Conservation (phyloP, 2,888 invertebrate genomes). For the Pandemis cinnamomeana region DNA sequence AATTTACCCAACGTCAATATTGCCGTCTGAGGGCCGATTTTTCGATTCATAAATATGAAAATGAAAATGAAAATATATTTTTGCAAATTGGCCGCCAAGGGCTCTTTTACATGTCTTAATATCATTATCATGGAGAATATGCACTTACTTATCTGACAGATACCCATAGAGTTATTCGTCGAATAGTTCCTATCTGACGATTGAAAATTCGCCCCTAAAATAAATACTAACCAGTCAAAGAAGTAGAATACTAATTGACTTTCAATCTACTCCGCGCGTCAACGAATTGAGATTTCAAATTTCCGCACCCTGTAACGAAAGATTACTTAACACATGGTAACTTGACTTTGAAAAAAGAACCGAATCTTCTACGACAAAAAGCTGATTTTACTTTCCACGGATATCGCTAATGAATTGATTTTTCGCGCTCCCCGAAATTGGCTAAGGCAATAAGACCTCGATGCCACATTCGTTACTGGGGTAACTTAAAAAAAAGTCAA, state of each 20-base stretch:
- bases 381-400: not conserved
- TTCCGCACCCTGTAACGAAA: conserved; percentile 1
- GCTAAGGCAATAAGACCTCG: not conserved
- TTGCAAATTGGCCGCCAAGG: too few relatives aligned
- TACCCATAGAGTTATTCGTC: too few relatives aligned
- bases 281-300: conserved; percentile 4
- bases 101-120: too few relatives aligned
- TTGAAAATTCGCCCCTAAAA: not conserved
- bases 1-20: too few relatives aligned
- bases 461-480: not conserved
- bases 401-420: not conserved
- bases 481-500: too few relatives aligned
- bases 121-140: too few relatives aligned
- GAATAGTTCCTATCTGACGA: too few relatives aligned
- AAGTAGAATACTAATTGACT: not conserved
- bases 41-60: too few relatives aligned
- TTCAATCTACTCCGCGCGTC: not conserved
- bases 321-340: not conserved
- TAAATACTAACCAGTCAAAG: not conserved
- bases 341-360: not conserved
- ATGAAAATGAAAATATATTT: too few relatives aligned
- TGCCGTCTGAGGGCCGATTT: too few relatives aligned
- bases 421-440: not conserved
- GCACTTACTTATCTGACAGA: too few relatives aligned
- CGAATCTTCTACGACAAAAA: not conserved